Base-by-base conservation (phyloP, 2,797 vertebrate genomes). In the Nasua narica region DNA sequence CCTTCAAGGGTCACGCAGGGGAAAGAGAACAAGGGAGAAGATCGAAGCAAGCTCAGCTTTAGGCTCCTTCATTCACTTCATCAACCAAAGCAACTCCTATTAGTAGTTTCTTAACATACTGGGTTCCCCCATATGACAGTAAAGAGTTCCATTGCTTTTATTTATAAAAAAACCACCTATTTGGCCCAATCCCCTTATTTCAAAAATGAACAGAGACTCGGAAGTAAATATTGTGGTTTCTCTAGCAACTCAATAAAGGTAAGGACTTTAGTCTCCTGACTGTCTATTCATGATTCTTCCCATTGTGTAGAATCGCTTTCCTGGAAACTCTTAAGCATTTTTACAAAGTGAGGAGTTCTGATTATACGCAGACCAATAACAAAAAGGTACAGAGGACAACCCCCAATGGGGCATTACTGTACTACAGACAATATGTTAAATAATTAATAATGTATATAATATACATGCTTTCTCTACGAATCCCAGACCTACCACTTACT, bases 141-240 rank as follows among this genome's bases (percentile, higher is more conserved):
- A 37, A 88, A 52, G 27, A 76, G 35, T 65, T 79, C 70, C n/a
- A 25, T 16, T 3, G 5, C 54, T 89, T 95, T 90, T 60, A 86
- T 58, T 88, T 90, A 94, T 91, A 94, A 93, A 65, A 87, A 94
- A 95, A 84, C 37, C 46, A 79, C 43, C 19, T 74, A 29, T 60
- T 27, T 89, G 56, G 23, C 9, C 77, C 90, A 93, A 70, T 40
- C 18, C 16, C 15, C 14, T 85, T 37, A 79, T 46, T 97, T 90
- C 48, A 85, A 84, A 96, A 95, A 93, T 52, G 32, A 94, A 76
- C 56, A 60, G 56, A 81, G 43, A 69, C 21, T 87, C 37, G 27
- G 27, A 92, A 48, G 54, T 85, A 79, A 56, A 70, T 40, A 54
- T 9, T 85, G 48, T 76, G 15, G 72, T 78, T 92, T 91, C 58